A percentile compares a stretch with the other conserved stretches of the same genome.
Conservation (phyloP, 2,888 invertebrate genomes). For the Thecocarcelia acutangulata region DNA sequence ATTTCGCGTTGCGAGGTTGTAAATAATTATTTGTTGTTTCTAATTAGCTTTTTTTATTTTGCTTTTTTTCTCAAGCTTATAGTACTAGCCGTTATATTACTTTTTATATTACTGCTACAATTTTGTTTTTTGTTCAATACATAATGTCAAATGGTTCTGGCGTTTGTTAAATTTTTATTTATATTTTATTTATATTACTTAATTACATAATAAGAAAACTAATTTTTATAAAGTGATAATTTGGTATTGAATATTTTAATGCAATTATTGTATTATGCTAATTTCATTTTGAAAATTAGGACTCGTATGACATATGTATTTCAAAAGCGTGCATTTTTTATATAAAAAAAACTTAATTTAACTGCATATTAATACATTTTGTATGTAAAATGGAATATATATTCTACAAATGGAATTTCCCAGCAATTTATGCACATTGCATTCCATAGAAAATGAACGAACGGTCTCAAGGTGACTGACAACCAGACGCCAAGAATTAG, state of each 20-base stretch:
- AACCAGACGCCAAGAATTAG: not conserved
- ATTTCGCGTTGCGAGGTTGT: too few species aligned
- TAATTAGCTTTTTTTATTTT: too few species aligned
- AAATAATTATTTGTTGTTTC: too few species aligned
- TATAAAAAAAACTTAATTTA: not conserved
- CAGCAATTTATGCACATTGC: slow-evolving; percentile 28
- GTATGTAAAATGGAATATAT: slow-evolving; percentile 7
- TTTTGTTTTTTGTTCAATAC: slow-evolving; percentile 13
- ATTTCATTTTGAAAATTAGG: slow-evolving; percentile 5
- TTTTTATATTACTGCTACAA: too few species aligned
- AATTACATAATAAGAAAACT: not conserved
- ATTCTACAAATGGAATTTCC: slow-evolving; percentile 32
- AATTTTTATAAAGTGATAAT: slow-evolving; percentile 21
- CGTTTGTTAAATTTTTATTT: not conserved
- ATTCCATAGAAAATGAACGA: not conserved
- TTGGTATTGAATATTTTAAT: slow-evolving; percentile 25
- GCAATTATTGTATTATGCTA: slow-evolving; percentile 40
- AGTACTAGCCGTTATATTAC: slow-evolving; percentile 27
- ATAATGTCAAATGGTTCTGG: slow-evolving; percentile 35
- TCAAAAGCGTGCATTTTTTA: not conserved
- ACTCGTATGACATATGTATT: not conserved
- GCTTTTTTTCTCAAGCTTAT: too few species aligned
- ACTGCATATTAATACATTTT: slow-evolving; percentile 3
- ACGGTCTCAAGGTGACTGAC: not conserved
- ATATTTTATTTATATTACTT: not conserved